Evolutionary conservation across 2,113 vertebrate genomes (phyloP), one percentile per base, ranked within the genome.

Genomic region (Apteryx mantelli): DNA sequence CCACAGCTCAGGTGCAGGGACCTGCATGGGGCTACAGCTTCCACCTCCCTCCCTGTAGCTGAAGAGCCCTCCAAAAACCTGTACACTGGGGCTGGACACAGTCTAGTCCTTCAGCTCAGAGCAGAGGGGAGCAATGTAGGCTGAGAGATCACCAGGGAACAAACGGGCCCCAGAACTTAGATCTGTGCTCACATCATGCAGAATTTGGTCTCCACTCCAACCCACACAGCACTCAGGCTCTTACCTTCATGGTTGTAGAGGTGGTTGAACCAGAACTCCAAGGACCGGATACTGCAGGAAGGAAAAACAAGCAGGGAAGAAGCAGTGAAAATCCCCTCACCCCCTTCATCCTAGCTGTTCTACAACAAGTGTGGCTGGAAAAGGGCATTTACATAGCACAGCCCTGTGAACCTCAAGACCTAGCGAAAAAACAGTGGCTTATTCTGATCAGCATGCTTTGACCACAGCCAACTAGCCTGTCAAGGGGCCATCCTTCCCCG

Each of bases 251-350:
- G 99, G 73, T 98, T 99, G 95, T 99, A 98, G 44, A 99, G 99
- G 92, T 99, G 99, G 92, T 98, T 99, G 95, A 99, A 99, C 99
- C 99, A 99, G 98, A 99, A 99, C 70, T 99, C 99, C 98, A 99
- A 96, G 86, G 99, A 99, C 55, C 98, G 98, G 89, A 99, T 98
- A 97, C 99, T 99, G 98, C 81, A 98, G 90, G 42, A 89, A 83
- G 88, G 4, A 68, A 86, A 91, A 82, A 82, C 40, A n/a, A 83
- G 55, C 15, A 86, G 13, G 8, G 15, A 53, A 88, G 14, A 74
- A 73, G 42, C 3, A 16, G 5, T 12, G 15, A 76, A 24, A 68
- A 69, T 24, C 1, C 1, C 4, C 74, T 88, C 7, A 48, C 1
- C 2, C 6, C 4, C 34, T 79, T 82, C 25, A 38, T 40, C 22